Percentiles rank a stretch among this genome's conserved stretches.
Evolutionary conservation across 1,140 invertebrate species (phyloP).

Genomic region (Ostrea denselamellosa): DNA sequence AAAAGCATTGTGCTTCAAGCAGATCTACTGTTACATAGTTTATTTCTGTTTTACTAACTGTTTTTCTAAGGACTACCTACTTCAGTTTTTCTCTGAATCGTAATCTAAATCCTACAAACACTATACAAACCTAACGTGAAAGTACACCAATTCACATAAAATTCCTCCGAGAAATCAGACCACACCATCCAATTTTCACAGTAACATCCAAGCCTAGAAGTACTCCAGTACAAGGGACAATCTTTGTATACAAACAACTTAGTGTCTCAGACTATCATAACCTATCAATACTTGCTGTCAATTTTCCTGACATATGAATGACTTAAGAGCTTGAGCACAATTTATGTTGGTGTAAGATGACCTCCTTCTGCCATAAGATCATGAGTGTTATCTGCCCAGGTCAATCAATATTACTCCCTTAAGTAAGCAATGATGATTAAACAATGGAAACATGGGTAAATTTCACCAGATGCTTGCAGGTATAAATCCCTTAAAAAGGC

Average conservation of each 20-base stretch:
- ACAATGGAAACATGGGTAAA: background rate
- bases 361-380: background rate
- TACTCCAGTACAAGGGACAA: background rate
- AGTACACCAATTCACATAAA: too few species aligned
- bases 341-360: background rate
- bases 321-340: background rate
- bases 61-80: too few species aligned
- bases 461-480: background rate
- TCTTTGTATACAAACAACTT: background rate
- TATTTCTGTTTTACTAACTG: too few species aligned
- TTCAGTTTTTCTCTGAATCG: too few species aligned
- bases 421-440: conserved; percentile 13
- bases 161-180: too few species aligned
- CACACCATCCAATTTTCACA: too few species aligned
- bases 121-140: too few species aligned
- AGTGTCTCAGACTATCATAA: background rate
- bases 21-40: too few species aligned
- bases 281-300: background rate
- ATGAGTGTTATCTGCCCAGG: background rate
- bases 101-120: too few species aligned
- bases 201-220: background rate
- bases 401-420: conserved; percentile 15
- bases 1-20: too few species aligned
- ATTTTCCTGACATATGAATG: background rate
- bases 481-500: background rate